Percentiles rank a stretch among this genome's conserved stretches.
Evolutionary conservation across 2,888 invertebrate species (phyloP).

Genomic region (Sphaerophoria rueppellii): DNA sequence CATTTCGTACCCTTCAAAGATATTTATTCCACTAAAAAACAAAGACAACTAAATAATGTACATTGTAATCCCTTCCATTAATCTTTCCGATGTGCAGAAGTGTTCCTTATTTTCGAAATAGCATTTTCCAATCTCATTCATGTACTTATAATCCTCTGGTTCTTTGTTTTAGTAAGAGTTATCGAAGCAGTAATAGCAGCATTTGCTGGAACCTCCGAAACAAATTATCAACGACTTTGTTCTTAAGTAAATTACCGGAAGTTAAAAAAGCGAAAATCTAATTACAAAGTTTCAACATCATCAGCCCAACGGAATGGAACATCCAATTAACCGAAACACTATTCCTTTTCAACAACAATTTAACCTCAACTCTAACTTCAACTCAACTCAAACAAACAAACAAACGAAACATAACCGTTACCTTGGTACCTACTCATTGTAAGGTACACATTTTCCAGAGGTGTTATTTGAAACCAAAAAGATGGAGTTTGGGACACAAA

Average conservation of each 20-base stretch:
- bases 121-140: no score
- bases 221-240: conserved; percentile 66
- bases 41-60: no score
- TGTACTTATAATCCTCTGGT: no score
- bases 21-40: no score
- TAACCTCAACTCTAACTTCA: conserved; percentile 21
- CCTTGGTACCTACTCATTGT: not conserved
- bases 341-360: conserved; percentile 52
- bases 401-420: conserved; percentile 16
- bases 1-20: no score
- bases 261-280: conserved; percentile 67
- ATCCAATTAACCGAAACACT: conserved; percentile 66
- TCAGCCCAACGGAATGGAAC: conserved; percentile 52
- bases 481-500: conserved; percentile 1
- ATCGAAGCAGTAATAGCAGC: no score
- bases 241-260: conserved; percentile 70
- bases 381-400: conserved; percentile 6
- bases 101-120: no score
- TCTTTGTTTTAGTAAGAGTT: no score
- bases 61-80: no score
- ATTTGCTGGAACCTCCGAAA: not conserved
- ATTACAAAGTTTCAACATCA: conserved; percentile 65
- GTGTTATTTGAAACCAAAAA: not conserved
- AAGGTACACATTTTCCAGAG: conserved; percentile 11
- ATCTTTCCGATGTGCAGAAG: no score